These are phyloP conservation scores for Labrus mixtus DNA, from an alignment of 2,113 vertebrate species.

Conservation along the genomic window DNA sequence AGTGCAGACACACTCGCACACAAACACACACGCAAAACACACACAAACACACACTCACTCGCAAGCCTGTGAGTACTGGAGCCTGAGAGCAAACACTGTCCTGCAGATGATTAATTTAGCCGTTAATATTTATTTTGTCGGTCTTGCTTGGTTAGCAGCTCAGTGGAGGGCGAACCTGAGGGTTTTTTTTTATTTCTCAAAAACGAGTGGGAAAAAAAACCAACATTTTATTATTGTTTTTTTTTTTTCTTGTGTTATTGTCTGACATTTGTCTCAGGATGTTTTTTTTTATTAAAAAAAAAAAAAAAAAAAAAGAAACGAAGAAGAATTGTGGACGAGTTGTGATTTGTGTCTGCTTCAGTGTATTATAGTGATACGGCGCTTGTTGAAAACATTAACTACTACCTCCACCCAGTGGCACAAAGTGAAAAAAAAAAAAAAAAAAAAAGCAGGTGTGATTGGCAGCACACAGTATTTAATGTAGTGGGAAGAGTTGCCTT, in stretches of 20 bases:
- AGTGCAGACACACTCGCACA: slow-evolving; percentile 45
- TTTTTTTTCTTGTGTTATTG: slow-evolving; percentile 9
- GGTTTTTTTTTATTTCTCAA: slow-evolving; percentile 37
- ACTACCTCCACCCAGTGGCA: slow-evolving; percentile 86
- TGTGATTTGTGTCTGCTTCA: slow-evolving; percentile 62
- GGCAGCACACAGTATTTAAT: slow-evolving; percentile 79
- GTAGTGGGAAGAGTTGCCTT: slow-evolving; percentile 80
- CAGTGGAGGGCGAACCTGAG: slow-evolving; percentile 64
- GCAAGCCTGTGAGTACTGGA: slow-evolving; percentile 71
- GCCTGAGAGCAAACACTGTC: slow-evolving; percentile 77
- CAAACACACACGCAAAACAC: slow-evolving; percentile 5
- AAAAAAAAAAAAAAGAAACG: background rate
- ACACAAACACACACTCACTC: background rate
- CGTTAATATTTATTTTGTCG: slow-evolving; percentile 83
- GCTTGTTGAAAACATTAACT: slow-evolving; percentile 77
- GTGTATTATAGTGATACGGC: slow-evolving; percentile 52
- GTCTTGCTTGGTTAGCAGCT: slow-evolving; percentile 69
- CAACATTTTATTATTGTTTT: background rate
- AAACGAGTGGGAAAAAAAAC: slow-evolving; percentile 23
- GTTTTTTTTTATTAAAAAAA: slow-evolving; percentile 23
- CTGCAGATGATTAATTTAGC: slow-evolving; percentile 79
- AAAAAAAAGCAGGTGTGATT: slow-evolving; percentile 77
- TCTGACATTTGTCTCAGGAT: slow-evolving; percentile 29
- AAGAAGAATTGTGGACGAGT: slow-evolving; percentile 31
- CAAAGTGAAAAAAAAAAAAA: slow-evolving; percentile 61